These are phyloP conservation scores for Apostichopus californicus DNA, from an alignment of 35 echinoderm and acorn worm genomes.

Conservation along the genomic window DNA sequence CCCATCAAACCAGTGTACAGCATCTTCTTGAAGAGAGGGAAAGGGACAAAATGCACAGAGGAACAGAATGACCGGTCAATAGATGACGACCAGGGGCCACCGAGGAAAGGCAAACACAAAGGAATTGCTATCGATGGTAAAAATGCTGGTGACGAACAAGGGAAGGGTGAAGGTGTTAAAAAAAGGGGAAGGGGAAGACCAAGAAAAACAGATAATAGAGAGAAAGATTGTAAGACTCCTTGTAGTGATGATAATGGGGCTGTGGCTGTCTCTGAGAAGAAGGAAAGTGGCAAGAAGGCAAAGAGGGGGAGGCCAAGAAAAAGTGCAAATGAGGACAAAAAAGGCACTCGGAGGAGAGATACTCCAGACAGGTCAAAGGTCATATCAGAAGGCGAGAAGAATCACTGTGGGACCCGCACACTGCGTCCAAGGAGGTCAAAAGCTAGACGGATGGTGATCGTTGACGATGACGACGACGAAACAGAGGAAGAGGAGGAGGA, in stretches of 20 bases:
- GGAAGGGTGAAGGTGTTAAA: not conserved
- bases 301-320: not conserved
- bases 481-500: not conserved
- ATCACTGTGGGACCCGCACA: not conserved
- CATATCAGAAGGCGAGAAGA: not conserved
- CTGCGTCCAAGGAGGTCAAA: not conserved
- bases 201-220: not conserved
- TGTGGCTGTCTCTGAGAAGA: too few relatives aligned
- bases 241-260: too few relatives aligned
- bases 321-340: not conserved
- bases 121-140: not conserved
- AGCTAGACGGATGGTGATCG: not conserved
- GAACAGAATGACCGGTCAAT: not conserved
- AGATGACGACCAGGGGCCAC: not conserved
- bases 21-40: conserved; percentile 36
- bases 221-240: not conserved
- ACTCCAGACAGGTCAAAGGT: not conserved
- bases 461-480: not conserved
- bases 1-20: conserved; percentile 18
- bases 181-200: not conserved
- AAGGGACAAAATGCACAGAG: not conserved
- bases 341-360: not conserved
- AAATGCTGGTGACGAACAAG: not conserved
- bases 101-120: not conserved
- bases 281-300: too few relatives aligned